Evolutionary conservation across 2,888 invertebrate genomes (phyloP).

Genomic region (Capitulum mitella): DNA sequence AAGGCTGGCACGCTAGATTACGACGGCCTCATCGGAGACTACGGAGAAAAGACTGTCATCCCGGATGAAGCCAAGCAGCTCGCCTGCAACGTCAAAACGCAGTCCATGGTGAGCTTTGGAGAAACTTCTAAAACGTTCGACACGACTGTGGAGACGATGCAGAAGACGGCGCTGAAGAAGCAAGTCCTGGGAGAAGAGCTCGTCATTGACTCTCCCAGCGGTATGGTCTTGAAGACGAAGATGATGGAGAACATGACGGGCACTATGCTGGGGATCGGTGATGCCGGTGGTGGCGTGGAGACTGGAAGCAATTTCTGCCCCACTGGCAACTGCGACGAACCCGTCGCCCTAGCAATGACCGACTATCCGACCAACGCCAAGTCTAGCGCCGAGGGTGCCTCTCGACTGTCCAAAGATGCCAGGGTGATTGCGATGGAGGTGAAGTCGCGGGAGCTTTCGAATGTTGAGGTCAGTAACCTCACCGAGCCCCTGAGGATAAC

Average conservation of each 20-base stretch:
- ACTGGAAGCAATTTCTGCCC: slow-evolving; percentile 28
- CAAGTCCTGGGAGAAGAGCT: slow-evolving; percentile 26
- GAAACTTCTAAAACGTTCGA: neutral
- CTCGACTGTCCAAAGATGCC: neutral
- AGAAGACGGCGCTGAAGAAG: neutral
- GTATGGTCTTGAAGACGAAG: slow-evolving; percentile 2
- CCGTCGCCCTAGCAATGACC: neutral
- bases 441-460: neutral
- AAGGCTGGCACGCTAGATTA: slow-evolving; percentile 20
- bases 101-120: neutral
- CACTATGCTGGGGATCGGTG: neutral
- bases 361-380: slow-evolving; percentile 18
- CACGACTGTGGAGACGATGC: neutral
- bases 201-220: neutral
- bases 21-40: slow-evolving; percentile 27
- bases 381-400: neutral
- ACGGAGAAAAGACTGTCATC: slow-evolving; percentile 14
- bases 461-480: slow-evolving; percentile 10
- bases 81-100: slow-evolving; percentile 27
- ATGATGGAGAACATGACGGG: slow-evolving; percentile 19
- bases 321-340: slow-evolving; percentile 14
- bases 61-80: slow-evolving; percentile 22
- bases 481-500: slow-evolving; percentile 25
- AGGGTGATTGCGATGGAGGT: slow-evolving; percentile 23
- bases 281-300: neutral